Evolutionary conservation across 2,797 vertebrate genomes (phyloP).

Genomic region (Rhodeus uyekii): DNA sequence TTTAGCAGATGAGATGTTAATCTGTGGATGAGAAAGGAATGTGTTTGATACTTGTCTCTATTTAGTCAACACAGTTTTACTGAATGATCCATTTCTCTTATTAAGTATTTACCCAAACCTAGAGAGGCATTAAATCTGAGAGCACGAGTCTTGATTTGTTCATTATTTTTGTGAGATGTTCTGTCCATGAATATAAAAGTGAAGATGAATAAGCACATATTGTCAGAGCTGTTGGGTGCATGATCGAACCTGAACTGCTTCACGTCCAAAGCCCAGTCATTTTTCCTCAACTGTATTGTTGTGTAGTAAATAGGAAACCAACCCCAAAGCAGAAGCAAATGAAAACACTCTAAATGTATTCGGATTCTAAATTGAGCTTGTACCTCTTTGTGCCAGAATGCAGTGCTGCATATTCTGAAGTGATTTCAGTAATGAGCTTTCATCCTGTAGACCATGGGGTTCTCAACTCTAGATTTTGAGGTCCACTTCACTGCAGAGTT

Average conservation of each 20-base stretch:
- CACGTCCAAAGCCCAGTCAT: background rate
- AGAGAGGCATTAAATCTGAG: background rate
- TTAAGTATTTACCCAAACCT: conserved; percentile 26
- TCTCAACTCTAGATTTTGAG: background rate
- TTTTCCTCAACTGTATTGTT: background rate
- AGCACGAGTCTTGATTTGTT: background rate
- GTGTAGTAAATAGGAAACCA: background rate
- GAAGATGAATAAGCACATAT: conserved; percentile 4
- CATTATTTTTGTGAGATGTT: background rate
- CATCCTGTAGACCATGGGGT: background rate
- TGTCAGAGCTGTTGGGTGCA: background rate
- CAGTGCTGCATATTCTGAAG: conserved; percentile 30
- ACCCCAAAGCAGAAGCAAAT: background rate
- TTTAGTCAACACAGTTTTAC: conserved; percentile 31
- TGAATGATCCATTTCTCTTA: conserved; percentile 30
- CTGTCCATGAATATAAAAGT: background rate
- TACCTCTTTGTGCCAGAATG: conserved; percentile 8
- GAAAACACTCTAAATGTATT: background rate
- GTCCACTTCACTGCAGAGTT: background rate
- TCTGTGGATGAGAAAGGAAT: conserved; percentile 12
- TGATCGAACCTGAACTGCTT: background rate
- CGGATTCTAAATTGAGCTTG: background rate
- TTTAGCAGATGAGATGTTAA: conserved; percentile 35
- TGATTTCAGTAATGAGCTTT: conserved; percentile 47
- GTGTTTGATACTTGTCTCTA: conserved; percentile 15